Evolutionary conservation across 2,888 invertebrate genomes (phyloP).

Genomic region (Drepana falcataria): DNA sequence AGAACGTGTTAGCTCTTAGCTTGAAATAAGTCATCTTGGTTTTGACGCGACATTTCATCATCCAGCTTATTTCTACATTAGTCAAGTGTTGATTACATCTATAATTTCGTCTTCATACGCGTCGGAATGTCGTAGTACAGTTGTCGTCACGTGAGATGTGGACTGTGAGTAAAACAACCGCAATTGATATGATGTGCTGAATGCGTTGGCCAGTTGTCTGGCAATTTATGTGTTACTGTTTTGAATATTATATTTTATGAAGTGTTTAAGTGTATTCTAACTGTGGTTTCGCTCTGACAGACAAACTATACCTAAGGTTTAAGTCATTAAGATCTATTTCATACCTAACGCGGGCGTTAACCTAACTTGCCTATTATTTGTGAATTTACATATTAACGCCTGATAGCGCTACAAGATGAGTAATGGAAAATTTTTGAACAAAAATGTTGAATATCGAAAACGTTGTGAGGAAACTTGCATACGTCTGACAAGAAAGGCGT

Average conservation of each 20-base stretch:
- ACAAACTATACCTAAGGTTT: neutral
- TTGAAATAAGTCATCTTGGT: slow-evolving; percentile 23
- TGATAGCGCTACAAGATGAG: too few species aligned
- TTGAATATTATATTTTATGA: neutral
- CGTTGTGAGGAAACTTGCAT: too few species aligned
- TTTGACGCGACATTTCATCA: slow-evolving; percentile 6
- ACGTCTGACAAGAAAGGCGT: too few species aligned
- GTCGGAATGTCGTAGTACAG: neutral
- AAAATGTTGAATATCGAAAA: too few species aligned
- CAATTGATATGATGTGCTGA: neutral
- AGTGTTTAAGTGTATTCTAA: neutral
- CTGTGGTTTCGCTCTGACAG: neutral
- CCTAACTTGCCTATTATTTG: too few species aligned
- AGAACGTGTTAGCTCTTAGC: neutral
- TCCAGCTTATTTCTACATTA: neutral
- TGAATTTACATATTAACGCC: too few species aligned
- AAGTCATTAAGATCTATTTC: neutral
- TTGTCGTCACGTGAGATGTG: neutral
- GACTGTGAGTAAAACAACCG: neutral
- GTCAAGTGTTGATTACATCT: neutral
- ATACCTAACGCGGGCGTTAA: neutral
- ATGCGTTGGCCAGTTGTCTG: neutral
- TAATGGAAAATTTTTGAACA: too few species aligned
- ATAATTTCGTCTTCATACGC: neutral
- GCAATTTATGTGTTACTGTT: neutral